These are phyloP conservation scores for Ceryle rudis DNA, from an alignment of 2,797 vertebrate genomes.

Conservation along the genomic window DNA sequence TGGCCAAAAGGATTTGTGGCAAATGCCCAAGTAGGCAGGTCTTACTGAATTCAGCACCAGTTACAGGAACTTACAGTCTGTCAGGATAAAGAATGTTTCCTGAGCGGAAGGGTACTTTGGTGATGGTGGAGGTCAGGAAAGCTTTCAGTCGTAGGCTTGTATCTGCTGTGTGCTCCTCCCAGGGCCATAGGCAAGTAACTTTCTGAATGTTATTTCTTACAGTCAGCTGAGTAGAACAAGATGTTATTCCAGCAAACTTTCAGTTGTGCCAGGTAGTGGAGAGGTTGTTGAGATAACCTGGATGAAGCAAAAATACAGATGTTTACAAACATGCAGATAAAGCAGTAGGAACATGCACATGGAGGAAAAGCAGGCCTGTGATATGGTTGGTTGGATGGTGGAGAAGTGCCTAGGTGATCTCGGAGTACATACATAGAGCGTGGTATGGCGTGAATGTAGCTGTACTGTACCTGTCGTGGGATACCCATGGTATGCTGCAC, in stretches of 20 bases:
- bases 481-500: background rate
- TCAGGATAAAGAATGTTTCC: background rate
- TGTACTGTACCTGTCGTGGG: background rate
- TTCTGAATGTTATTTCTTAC: background rate
- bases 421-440: fast-evolving
- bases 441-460: background rate
- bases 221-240: background rate
- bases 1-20: background rate
- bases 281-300: background rate
- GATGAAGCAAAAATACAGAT: background rate
- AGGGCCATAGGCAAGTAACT: background rate
- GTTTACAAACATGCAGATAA: background rate
- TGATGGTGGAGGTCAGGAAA: background rate
- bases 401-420: background rate
- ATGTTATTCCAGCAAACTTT: background rate
- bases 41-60: background rate
- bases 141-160: background rate
- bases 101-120: background rate
- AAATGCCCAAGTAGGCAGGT: background rate
- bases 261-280: background rate
- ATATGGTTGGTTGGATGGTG: background rate
- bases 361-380: background rate
- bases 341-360: background rate
- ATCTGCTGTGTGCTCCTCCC: background rate
- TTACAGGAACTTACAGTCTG: background rate